phyloP scores from a whole-genome alignment of 2,113 vertebrate genomes.

The Mesoclemmys tuberculata region DNA sequence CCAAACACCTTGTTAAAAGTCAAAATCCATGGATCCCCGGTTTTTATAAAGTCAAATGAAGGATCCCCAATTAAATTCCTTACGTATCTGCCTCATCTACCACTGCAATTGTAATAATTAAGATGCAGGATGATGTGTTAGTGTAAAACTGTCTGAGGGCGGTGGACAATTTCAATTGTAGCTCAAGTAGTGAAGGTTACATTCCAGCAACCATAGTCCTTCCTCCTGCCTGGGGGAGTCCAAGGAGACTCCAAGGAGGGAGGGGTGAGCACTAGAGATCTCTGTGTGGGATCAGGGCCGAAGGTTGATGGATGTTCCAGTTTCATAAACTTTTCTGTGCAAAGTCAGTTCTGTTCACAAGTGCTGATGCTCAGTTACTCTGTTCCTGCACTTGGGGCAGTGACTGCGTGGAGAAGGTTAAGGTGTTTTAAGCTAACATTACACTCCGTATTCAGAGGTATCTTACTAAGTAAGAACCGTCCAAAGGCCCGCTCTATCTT shows the following conservation, averaged over 20 bases:
- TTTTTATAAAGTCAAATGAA: neutral
- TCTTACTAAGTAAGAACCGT: neutral
- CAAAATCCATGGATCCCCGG: neutral
- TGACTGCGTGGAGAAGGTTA: neutral
- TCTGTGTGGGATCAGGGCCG: neutral
- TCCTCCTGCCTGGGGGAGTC: too few species aligned
- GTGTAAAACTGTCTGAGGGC: neutral
- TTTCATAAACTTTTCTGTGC: neutral
- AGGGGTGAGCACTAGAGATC: neutral
- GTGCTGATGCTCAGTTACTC: neutral
- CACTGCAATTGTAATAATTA: slow-evolving; percentile 21
- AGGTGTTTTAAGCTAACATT: too few species aligned
- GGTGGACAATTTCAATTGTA: slow-evolving; percentile 14
- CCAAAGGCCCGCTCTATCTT: neutral
- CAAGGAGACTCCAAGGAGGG: too few species aligned
- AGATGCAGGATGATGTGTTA: slow-evolving; percentile 8
- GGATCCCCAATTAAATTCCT: neutral
- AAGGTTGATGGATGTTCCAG: neutral
- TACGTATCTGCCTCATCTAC: slow-evolving; percentile 23
- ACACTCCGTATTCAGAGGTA: neutral
- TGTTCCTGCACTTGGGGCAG: neutral
- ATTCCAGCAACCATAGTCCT: neutral
- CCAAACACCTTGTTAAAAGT: slow-evolving; percentile 9
- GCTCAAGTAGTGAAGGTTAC: slow-evolving; percentile 30
- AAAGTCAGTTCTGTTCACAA: neutral